phyloP scores from a whole-genome alignment of 2,797 vertebrate genomes.

The Spea hammondii region DNA sequence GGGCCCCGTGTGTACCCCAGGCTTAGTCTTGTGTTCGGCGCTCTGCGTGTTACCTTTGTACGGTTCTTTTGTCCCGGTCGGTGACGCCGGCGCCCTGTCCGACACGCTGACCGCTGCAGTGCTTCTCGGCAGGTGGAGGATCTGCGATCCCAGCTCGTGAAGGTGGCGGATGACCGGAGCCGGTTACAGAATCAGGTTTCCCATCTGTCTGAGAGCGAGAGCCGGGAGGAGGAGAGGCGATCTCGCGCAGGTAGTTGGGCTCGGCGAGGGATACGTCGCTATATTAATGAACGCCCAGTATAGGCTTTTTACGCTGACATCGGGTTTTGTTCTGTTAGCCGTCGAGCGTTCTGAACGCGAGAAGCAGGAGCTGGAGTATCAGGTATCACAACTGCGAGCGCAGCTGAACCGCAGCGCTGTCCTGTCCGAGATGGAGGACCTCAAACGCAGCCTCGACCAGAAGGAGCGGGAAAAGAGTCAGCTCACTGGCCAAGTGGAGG shows the following conservation, averaged over 20 bases:
- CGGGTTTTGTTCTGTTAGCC: constrained; percentile 50
- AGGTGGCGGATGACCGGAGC: constrained; percentile 72
- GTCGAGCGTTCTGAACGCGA: constrained; percentile 62
- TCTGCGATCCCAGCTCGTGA: constrained; percentile 76
- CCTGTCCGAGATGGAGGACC: constrained; percentile 77
- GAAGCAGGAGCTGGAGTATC: constrained; percentile 75
- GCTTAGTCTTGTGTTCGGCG: too few species aligned
- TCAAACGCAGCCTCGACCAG: constrained; percentile 74
- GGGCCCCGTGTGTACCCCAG: too few species aligned
- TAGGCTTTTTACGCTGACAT: too few species aligned
- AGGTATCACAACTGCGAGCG: constrained; percentile 75
- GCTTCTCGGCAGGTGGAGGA: constrained; percentile 75
- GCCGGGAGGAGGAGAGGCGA: constrained; percentile 65
- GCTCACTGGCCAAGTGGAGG: constrained; percentile 79
- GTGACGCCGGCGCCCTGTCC: neutral
- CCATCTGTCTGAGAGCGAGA: constrained; percentile 63
- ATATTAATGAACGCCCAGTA: too few species aligned
- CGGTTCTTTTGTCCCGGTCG: too few species aligned
- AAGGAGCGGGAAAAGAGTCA: constrained; percentile 82
- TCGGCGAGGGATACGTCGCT: neutral
- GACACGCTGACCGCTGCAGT: too few species aligned
- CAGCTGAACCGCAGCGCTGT: constrained; percentile 72
- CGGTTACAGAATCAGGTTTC: constrained; percentile 75
- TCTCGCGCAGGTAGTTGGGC: constrained; percentile 61
- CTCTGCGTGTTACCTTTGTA: too few species aligned